phyloP scores from a whole-genome alignment of 2,797 vertebrate species.

The Paratrypauchen microcephalus region DNA sequence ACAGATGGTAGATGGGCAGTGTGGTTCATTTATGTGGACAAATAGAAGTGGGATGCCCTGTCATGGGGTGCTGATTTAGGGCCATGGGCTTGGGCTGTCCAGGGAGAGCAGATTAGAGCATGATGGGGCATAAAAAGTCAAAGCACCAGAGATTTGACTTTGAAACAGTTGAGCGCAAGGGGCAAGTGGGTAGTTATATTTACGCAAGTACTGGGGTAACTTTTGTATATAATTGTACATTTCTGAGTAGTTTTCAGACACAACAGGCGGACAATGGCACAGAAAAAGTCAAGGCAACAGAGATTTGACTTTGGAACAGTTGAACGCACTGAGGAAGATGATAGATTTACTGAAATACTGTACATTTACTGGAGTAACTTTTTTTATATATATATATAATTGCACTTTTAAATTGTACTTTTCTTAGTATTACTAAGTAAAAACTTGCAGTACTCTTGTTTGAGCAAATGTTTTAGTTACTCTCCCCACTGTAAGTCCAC shows the following conservation, averaged over 20 bases:
- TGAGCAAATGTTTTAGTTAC: no score
- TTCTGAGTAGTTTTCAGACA: no score
- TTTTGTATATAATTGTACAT: no score
- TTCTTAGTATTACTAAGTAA: no score
- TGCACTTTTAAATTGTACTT: no score
- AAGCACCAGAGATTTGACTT: neutral
- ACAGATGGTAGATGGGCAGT: slow-evolving; percentile 3
- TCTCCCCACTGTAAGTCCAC: no score
- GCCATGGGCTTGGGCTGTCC: neutral
- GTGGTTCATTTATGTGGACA: slow-evolving; percentile 3
- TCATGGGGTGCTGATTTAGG: neutral
- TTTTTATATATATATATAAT: no score
- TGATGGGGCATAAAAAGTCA: slow-evolving; percentile 5
- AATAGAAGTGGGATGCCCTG: slow-evolving; percentile 8
- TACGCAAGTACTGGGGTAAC: no score
- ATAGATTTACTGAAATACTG: neutral
- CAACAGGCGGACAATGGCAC: neutral
- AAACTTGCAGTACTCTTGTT: neutral
- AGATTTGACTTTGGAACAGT: neutral
- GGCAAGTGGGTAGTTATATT: neutral
- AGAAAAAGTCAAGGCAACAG: neutral
- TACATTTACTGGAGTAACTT: no score
- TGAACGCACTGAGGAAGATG: no score
- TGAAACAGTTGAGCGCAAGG: neutral
- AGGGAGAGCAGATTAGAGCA: slow-evolving; percentile 2